Evolutionary conservation across 2,888 invertebrate species (phyloP).

Genomic region (Aleiodes leptofemur): DNA sequence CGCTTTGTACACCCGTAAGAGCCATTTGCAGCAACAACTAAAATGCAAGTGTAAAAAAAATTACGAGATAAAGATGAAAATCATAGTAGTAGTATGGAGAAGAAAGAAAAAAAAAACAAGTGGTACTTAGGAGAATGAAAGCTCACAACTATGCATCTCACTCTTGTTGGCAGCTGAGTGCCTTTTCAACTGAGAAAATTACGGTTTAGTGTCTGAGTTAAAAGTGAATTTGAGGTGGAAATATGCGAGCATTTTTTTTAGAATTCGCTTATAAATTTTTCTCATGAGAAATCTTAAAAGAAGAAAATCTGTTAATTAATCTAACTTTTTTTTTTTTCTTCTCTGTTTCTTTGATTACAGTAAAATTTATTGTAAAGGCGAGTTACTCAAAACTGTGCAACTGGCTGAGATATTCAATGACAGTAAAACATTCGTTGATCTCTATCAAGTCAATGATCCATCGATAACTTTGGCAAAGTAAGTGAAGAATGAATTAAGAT

Average conservation of each 20-base stretch:
- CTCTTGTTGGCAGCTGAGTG: too few species aligned
- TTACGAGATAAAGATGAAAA: too few species aligned
- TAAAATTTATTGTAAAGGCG: slow-evolving; percentile 68
- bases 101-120: slow-evolving; percentile 17
- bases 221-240: too few species aligned
- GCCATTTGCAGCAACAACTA: neutral
- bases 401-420: slow-evolving; percentile 65
- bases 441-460: slow-evolving; percentile 66
- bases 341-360: slow-evolving; percentile 61
- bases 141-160: neutral
- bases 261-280: neutral
- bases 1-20: neutral
- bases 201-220: too few species aligned
- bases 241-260: neutral
- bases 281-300: neutral
- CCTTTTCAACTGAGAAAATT: too few species aligned
- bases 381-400: slow-evolving; percentile 67
- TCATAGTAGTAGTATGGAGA: neutral
- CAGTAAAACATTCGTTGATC: slow-evolving; percentile 73
- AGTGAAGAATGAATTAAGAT: slow-evolving; percentile 53
- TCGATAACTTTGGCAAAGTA: slow-evolving; percentile 68
- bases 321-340: slow-evolving; percentile 34
- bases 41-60: neutral
- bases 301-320: slow-evolving; percentile 21
- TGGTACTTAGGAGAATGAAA: neutral